A percentile compares a stretch with the other conserved stretches of the same genome.
Evolutionary conservation across 2,113 vertebrate genomes (phyloP).

Genomic region (Ophiodon elongatus): DNA sequence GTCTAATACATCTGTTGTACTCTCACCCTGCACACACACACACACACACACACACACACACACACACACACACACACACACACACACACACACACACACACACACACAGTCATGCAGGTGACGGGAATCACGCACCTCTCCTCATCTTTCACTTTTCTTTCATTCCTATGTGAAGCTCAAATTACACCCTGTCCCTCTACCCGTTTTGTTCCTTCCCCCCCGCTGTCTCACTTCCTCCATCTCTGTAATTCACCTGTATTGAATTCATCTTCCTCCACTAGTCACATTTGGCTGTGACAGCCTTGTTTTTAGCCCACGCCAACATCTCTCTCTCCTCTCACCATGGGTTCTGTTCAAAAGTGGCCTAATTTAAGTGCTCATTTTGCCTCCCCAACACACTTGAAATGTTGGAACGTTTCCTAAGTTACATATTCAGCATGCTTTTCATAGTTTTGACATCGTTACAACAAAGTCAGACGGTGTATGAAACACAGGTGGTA

Average conservation of each 20-base stretch:
- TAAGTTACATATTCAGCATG: not conserved
- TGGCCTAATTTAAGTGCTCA: not conserved
- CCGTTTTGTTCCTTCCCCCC: slow-evolving; percentile 5
- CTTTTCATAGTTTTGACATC: not conserved
- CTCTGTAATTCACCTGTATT: slow-evolving; percentile 26
- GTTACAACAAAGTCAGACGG: not conserved
- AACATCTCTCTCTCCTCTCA: slow-evolving; percentile 12
- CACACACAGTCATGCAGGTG: slow-evolving; percentile 5
- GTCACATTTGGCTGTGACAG: slow-evolving; percentile 13
- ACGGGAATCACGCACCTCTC: not conserved
- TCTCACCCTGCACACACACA: not conserved
- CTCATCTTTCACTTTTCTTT: slow-evolving; percentile 14
- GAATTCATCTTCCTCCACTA: not conserved
- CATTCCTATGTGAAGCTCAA: not conserved
- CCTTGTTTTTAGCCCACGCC: not conserved
- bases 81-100: slow-evolving; percentile 13
- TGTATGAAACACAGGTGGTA: not conserved
- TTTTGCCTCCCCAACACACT: not conserved
- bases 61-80: slow-evolving; percentile 12
- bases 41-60: not conserved
- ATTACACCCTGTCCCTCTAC: slow-evolving; percentile 14
- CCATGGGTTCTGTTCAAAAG: not conserved
- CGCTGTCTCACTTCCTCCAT: slow-evolving; percentile 2
- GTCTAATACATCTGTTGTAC: slow-evolving; percentile 14
- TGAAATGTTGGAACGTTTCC: not conserved